These are phyloP conservation scores for Tyrophagus putrescentiae DNA, from an alignment of 1,140 invertebrate species.

Conservation along the genomic window DNA sequence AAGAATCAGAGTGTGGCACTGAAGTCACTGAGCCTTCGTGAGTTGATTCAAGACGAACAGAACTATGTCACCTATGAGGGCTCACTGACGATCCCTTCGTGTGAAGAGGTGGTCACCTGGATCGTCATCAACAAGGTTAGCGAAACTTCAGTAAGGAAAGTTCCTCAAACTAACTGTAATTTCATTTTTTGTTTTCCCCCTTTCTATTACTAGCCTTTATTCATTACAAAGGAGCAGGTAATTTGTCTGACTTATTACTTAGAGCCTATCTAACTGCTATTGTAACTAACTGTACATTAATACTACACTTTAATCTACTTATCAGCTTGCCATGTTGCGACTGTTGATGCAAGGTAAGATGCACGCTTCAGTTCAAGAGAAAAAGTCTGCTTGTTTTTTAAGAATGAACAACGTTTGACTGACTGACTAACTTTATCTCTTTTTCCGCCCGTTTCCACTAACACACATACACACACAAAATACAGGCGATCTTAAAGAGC, in stretches of 20 bases:
- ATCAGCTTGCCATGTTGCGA: neutral
- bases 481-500: constrained; percentile 54
- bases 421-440: neutral
- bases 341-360: constrained; percentile 18
- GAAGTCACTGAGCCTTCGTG: constrained; percentile 46
- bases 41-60: constrained; percentile 66
- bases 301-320: neutral
- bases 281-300: neutral
- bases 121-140: constrained; percentile 69
- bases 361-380: constrained; percentile 1
- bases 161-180: neutral
- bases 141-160: neutral
- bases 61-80: constrained; percentile 95
- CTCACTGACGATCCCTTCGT: constrained; percentile 74
- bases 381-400: neutral
- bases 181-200: constrained; percentile 5
- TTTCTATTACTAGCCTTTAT: constrained; percentile 39
- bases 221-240: constrained; percentile 35
- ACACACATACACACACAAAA: neutral
- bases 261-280: neutral
- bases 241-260: constrained; percentile 13
- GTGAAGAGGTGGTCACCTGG: constrained; percentile 56
- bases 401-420: neutral
- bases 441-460: no score
- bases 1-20: constrained; percentile 19